Evolutionary conservation across 2,113 vertebrate genomes (phyloP), one percentile per base, ranked within the genome.

Genomic region (Spheniscus mendiculus): DNA sequence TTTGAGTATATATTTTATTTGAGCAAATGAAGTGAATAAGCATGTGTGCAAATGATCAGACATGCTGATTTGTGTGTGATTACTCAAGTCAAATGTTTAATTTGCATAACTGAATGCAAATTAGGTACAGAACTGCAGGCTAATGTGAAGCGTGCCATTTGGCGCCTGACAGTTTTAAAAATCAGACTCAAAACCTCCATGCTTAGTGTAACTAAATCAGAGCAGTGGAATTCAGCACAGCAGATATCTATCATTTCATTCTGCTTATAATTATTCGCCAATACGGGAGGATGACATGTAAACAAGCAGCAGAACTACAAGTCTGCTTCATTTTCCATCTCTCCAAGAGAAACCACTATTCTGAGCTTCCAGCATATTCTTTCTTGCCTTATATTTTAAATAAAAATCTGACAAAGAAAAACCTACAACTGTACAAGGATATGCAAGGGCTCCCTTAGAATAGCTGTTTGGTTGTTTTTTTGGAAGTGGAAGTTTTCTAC

Each of bases 101-200:
- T 95, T 97, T 93, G 93, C 97, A 97, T 97, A 97, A 95, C 94
- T 88, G 87, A 79, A 97, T 97, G 95, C 90, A 97, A 96, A 97
- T 97, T 88, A 95, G 90, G 94, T 84, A 81, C 94, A 97, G 93
- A 95, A 95, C 83, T 95, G 87, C 87, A 93, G 86, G 93, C 63
- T 96, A 83, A 93, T 93, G 78, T 93, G 95, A 95, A 96, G 93
- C 86, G 96, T 94, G 96, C 93, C 89, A 95, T 95, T 96, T 96
- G 95, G 96, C 45, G 91, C 93, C 96, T 95, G 91, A 96, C 82
- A 95, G 90, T 77, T 97, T 93, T 88, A 95, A 97, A 97, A 94
- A 96, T 87, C 87, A 84, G 93, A 90, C 89, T 95, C 89, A 79
- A 93, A 93, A 45, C 73, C 83, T 92, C 84, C 77, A 67, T 78